A percentile compares a stretch with the other conserved stretches of the same genome.
phyloP scores from a whole-genome alignment of 2,113 vertebrate genomes.

The Pteropus alecto region DNA sequence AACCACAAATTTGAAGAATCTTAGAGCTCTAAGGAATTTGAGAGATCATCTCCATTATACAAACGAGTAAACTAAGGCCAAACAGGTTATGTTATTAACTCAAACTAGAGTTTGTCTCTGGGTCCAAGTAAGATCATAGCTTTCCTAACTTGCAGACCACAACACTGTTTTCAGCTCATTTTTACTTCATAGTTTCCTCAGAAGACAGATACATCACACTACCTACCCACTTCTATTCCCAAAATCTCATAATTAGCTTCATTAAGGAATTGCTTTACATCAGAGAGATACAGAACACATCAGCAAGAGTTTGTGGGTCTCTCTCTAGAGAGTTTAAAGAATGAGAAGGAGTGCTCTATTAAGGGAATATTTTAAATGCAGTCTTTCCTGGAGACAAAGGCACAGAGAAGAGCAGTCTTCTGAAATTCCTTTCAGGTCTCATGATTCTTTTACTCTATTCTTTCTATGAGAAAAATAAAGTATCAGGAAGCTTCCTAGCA shows the following conservation, averaged over 20 bases:
- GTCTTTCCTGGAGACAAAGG: not conserved
- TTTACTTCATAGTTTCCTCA: not conserved
- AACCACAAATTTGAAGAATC: not conserved
- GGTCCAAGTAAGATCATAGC: not conserved
- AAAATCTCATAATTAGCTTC: not conserved
- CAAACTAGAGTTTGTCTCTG: not conserved
- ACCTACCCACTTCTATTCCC: not conserved
- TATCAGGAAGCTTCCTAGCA: not conserved
- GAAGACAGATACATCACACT: not conserved
- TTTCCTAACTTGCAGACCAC: not conserved
- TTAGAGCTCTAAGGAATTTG: not conserved
- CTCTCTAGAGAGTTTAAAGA: not conserved
- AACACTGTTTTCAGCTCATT: not conserved
- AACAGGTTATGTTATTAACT: not conserved
- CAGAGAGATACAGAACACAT: not conserved
- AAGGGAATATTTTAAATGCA: not conserved
- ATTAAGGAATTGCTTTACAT: not conserved
- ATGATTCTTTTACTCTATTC: not conserved
- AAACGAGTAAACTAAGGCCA: not conserved
- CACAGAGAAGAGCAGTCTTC: not conserved
- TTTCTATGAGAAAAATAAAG: constrained; percentile 21
- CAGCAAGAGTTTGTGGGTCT: not conserved
- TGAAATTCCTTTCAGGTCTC: not conserved
- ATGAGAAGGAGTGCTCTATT: not conserved
- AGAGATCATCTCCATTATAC: not conserved